Base-by-base conservation (phyloP, 2,797 vertebrate genomes). In the Halcyon smyrnensis region DNA sequence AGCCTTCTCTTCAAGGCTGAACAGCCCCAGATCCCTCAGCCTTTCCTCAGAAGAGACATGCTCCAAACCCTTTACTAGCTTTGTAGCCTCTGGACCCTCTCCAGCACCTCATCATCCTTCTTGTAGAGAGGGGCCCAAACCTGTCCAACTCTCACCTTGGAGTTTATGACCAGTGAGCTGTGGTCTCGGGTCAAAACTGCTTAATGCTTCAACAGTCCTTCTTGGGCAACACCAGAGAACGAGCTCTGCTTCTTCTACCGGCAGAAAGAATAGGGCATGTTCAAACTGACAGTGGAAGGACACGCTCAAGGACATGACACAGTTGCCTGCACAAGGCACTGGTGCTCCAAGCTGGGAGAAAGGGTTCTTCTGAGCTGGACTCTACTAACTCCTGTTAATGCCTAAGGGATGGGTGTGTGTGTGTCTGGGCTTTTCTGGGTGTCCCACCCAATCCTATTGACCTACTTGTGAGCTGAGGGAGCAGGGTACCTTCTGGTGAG, bases 241-340 rank as follows among this genome's bases (percentile, higher is more conserved):
- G 4, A 69, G 48, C 53, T 57, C 51, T 76, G 41, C n/a, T 46
- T 18, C 46, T 51, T 59, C 53, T 62, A 70, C 10, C 71, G 76
- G 84, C 28, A 45, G 48, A 54, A 51, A 50, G 32, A 75, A 32
- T 2, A 13, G 16, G 12, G 21, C 16, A 45, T 4, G 1, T 57
- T 10, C 0, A 13, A 88, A 74, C 43, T 48, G n/a, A 28, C 9
- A n/a, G 53, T 13, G 54, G 57, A 84, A 84, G 73, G 86, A 70
- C 56, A 43, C 0, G 0, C 62, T n/a, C 53, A 75, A 88, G 77
- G 77, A 68, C 87, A 74, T 0, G 0, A 57, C 21, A 54, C n/a
- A 56, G 36, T 15, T 53, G 37, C 41, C 54, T 65, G 45, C n/a
- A 63, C 4, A 12, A 78, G 36, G 64, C 3, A 1, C 30, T 32